Evolutionary conservation across 2,113 vertebrate genomes (phyloP), one percentile per base, ranked within the genome.

Genomic region (Varanus komodoensis): DNA sequence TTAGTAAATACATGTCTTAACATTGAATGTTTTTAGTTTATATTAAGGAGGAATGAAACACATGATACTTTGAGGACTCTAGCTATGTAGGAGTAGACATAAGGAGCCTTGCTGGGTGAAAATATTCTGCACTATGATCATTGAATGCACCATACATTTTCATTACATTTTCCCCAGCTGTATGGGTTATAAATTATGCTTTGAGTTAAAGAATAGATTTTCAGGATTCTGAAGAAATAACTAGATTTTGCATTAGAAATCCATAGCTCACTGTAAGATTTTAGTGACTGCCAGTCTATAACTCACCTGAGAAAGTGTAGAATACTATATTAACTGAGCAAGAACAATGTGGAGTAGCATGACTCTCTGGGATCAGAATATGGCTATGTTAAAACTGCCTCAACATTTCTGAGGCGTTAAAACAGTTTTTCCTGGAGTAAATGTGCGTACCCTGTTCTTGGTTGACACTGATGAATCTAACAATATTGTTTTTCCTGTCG

Each of bases 261-360:
- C 17, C 4, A 21, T 48, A 44, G 61, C 57, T 21, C 52, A 25
- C 7, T 38, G n/a, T 71, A 67, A 17, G 50, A 67, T 50, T 79
- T 44, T 4, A n/a, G 34, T 48, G 61, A 4, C 75, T 64, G 50
- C 19, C 19, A 3, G 34, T 52, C 64, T 87, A 38, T 84, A 15
- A 1, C 48, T 90, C 92, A 86, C 64, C 64, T 93, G 88, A 86
- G 87, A 86, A 50, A 88, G 15, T 0, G 0, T 78, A 52, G 38
- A 91, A 12, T n/a, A 2, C 79, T 92, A 38, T 82, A 32, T 23
- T 86, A 84, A 78, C 73, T 87, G 75, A 11, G 48, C 85, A 57
- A 74, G 25, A 84, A 17, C 1, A 74, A 79, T 89, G 67, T 50
- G 83, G 91, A 86, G 38, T 68, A 9, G 87, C 50, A 77, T 29